Conservation (phyloP, 1,140 invertebrate species). For the Elymnias hypermnestra region DNA sequence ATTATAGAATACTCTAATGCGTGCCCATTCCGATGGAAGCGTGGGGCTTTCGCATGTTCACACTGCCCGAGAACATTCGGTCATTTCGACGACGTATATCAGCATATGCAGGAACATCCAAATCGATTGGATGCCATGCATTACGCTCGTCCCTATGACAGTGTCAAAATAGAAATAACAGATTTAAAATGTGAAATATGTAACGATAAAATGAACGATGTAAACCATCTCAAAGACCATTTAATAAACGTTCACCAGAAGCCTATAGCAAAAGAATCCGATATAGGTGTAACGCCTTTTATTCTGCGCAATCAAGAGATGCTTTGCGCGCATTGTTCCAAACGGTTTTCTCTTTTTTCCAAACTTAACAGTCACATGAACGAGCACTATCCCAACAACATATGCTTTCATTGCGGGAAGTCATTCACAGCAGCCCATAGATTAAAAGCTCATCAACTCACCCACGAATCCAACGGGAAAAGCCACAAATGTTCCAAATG, state of each 20-base stretch:
- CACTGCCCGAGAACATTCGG: constrained; percentile 47
- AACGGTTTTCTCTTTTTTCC: constrained; percentile 47
- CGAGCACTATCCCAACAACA: constrained; percentile 58
- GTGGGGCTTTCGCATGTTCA: constrained; percentile 50
- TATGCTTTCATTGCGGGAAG: constrained; percentile 63
- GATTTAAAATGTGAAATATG: constrained; percentile 50
- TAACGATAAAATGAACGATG: constrained; percentile 22
- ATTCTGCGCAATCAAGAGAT: constrained; percentile 40
- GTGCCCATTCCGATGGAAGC: constrained; percentile 56
- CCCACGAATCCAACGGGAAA: constrained; percentile 37
- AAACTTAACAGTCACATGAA: constrained; percentile 65
- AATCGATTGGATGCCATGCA: constrained; percentile 42
- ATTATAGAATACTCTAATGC: constrained; percentile 59
- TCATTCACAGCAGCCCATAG: constrained; percentile 44
- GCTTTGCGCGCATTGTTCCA: constrained; percentile 45
- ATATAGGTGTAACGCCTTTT: constrained; percentile 52
- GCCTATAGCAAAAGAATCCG: constrained; percentile 34
- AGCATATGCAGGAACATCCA: constrained; percentile 39
- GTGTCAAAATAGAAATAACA: constrained; percentile 54
- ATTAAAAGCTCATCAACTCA: constrained; percentile 48
- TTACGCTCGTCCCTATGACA: constrained; percentile 32
- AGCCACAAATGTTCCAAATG: constrained; percentile 55
- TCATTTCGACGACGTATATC: constrained; percentile 40
- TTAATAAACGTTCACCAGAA: constrained; percentile 40
- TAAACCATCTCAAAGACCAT: constrained; percentile 49